Evolutionary conservation across 2,113 vertebrate species (phyloP).

Genomic region (Marmota flaviventris): DNA sequence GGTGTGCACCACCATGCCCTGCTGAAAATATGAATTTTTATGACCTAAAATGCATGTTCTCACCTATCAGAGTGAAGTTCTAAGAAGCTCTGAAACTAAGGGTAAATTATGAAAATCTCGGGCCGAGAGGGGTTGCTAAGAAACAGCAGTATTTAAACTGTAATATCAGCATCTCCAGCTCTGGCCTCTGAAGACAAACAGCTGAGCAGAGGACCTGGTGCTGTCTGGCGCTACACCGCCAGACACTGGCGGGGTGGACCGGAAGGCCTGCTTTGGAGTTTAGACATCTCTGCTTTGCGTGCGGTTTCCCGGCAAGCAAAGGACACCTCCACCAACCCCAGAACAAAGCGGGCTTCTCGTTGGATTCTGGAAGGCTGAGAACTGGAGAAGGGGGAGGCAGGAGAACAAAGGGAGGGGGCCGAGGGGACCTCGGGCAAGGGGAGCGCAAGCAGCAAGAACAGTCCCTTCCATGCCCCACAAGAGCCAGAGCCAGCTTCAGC

Average conservation of each 20-base stretch:
- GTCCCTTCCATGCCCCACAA: background rate
- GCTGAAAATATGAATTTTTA: background rate
- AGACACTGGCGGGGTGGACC: fast-evolving
- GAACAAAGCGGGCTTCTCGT: background rate
- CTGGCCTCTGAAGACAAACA: background rate
- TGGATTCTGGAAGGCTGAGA: background rate
- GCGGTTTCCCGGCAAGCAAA: background rate
- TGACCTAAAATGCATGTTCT: background rate
- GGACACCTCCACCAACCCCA: too few species aligned
- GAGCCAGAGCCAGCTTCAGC: background rate
- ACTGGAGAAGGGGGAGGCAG: background rate
- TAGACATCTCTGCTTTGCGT: background rate
- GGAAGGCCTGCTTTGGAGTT: background rate
- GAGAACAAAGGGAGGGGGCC: fast-evolving
- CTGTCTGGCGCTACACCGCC: background rate
- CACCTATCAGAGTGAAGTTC: background rate
- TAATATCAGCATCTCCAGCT: background rate
- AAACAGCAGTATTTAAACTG: background rate
- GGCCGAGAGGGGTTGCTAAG: slow-evolving; percentile 11
- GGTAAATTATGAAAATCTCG: background rate
- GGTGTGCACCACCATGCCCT: too few species aligned
- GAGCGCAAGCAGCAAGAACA: background rate
- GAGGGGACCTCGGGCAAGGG: background rate
- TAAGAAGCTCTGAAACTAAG: background rate
- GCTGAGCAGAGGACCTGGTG: background rate